Base-by-base conservation (phyloP, 2,113 vertebrate species). In the Picathartes gymnocephalus region DNA sequence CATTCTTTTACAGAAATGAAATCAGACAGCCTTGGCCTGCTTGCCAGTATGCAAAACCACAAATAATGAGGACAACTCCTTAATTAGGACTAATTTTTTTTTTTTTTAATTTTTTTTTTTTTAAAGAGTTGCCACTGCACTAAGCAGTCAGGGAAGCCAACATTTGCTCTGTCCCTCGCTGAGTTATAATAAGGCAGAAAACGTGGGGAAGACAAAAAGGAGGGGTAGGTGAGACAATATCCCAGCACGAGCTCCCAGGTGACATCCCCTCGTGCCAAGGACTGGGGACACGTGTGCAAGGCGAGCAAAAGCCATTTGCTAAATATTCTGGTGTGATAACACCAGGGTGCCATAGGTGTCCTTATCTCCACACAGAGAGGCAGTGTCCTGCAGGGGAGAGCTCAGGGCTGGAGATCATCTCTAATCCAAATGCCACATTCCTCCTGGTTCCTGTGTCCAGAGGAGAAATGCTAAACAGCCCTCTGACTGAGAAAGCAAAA, bases 1-100 rank as follows among this genome's bases (percentile, higher is more conserved):
- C 83, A 83, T 97, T 94, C 96, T 94, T 97, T 94, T 97, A 93
- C 96, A 97, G 96, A 97, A 97, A 96, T 96, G 93, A 97, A 98
- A 97, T 98, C 97, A 98, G 94, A 96, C 92, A 96, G 95, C 89
- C 58, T 93, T 91, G 79, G 93, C 84, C 88, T 95, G 90, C 84
- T 93, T 96, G 97, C 92, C 91, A 81, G 73, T 70, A 79, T 91
- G 88, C 68, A 72, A 89, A 92, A 70, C 96, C 94, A 92, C 91
- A 96, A 96, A 94, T 92, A 79, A 87, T 57, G 54, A 93, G 86
- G 92, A 94, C 74, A 88, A 93, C 85, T 94, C 69, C 82, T 93
- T 96, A 88, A 95, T 89, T 84, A 92, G 54, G 74, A 79, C 30
- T 83, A 86, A 91, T 94, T 95, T 94, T 94, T 89, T 84, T 47